These are phyloP conservation scores for Phyllopteryx taeniolatus DNA, from an alignment of 2,113 vertebrate genomes.

Conservation along the genomic window DNA sequence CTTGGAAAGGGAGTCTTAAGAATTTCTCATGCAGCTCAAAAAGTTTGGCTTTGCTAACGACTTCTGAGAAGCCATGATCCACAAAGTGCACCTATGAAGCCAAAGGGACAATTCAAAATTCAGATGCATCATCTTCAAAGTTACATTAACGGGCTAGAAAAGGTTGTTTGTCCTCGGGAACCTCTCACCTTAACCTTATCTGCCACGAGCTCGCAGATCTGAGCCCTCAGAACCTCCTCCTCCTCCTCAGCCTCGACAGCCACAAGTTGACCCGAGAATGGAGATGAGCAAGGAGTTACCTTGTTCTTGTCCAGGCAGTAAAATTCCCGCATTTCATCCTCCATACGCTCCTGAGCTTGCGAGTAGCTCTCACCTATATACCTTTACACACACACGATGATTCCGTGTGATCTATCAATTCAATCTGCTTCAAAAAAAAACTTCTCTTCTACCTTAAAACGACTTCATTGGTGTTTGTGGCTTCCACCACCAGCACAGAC, in stretches of 20 bases:
- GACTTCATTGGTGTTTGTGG: conserved; percentile 84
- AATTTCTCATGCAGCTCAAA: conserved; percentile 83
- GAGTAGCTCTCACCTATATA: conserved; percentile 93
- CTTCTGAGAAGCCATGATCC: conserved; percentile 91
- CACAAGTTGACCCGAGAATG: conserved; percentile 79
- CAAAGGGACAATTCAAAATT: not conserved
- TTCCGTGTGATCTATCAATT: not conserved
- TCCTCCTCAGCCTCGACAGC: conserved; percentile 84
- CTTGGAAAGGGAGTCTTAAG: conserved; percentile 85
- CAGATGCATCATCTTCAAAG: not conserved
- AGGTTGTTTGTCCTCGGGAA: conserved; percentile 6
- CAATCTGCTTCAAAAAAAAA: not conserved
- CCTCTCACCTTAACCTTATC: conserved; percentile 85
- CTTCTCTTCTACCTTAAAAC: conserved; percentile 79
- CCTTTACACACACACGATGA: conserved; percentile 58
- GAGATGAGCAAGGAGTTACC: conserved; percentile 48
- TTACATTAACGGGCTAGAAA: not conserved
- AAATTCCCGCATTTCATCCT: conserved; percentile 90
- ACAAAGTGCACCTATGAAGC: conserved; percentile 83
- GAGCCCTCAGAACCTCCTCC: conserved; percentile 86
- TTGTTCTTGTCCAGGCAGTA: conserved; percentile 70
- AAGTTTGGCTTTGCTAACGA: conserved; percentile 81
- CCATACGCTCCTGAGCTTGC: conserved; percentile 87
- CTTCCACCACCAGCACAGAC: conserved; percentile 88
- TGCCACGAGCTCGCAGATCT: conserved; percentile 76